These are phyloP conservation scores for Merluccius polli DNA, from an alignment of 2,797 vertebrate genomes.

Conservation along the genomic window DNA sequence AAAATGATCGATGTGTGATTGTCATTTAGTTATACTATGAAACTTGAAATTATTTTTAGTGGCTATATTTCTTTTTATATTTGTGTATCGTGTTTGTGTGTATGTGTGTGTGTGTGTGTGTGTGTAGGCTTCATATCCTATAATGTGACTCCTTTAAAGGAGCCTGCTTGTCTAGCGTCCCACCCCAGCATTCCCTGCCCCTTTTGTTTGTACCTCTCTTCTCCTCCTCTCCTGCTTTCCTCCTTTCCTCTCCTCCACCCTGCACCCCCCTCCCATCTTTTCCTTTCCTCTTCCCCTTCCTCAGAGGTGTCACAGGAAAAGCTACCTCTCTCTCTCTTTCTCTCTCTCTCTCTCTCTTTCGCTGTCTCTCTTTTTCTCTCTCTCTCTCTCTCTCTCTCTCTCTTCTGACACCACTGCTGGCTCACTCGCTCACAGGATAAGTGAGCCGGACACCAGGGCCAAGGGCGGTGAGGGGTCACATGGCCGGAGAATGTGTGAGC, in stretches of 20 bases:
- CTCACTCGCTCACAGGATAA: slow-evolving; percentile 66
- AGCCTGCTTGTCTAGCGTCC: slow-evolving; percentile 45
- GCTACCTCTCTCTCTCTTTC: slow-evolving; percentile 29
- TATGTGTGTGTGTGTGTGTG: not conserved
- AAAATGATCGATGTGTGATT: not conserved
- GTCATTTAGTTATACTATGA: too few species aligned
- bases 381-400: not conserved
- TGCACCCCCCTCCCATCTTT: slow-evolving; percentile 47
- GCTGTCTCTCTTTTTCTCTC: not conserved
- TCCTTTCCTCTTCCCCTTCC: slow-evolving; percentile 48
- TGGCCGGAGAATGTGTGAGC: slow-evolving; percentile 33
- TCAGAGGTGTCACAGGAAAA: slow-evolving; percentile 76
- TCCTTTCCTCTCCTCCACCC: slow-evolving; percentile 26
- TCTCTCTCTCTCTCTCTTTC: not conserved
- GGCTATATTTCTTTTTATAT: not conserved
- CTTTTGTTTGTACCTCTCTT: slow-evolving; percentile 1
- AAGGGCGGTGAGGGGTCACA: slow-evolving; percentile 63
- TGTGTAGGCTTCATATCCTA: not conserved
- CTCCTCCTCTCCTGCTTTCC: slow-evolving; percentile 18
- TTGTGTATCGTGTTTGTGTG: not conserved
- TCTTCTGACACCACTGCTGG: slow-evolving; percentile 57
- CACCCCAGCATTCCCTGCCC: slow-evolving; percentile 28
- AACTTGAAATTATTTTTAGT: not conserved
- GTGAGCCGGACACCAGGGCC: slow-evolving; percentile 45
- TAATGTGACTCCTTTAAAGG: slow-evolving; percentile 42